Percentiles rank a stretch among this genome's conserved stretches.
Evolutionary conservation across 2,888 invertebrate species (phyloP).

Genomic region (Ceraclea dissimilis): DNA sequence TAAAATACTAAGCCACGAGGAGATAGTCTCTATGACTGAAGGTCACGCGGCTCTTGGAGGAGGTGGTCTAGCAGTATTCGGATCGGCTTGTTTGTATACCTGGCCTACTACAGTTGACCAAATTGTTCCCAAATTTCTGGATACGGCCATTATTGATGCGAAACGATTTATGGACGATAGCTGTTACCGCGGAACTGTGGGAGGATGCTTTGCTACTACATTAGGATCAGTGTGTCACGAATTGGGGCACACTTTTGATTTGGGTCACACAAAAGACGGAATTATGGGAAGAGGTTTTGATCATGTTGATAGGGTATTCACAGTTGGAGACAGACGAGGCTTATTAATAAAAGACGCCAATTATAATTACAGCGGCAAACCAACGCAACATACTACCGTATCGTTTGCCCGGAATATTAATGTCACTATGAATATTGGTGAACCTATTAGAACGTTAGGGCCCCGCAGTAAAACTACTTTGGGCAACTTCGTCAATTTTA

Average conservation of each 20-base stretch:
- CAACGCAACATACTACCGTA: conserved; percentile 55
- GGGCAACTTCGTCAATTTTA: conserved; percentile 46
- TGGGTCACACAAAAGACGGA: conserved; percentile 84
- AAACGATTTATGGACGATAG: conserved; percentile 81
- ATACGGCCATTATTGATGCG: conserved; percentile 59
- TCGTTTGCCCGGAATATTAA: conserved; percentile 53
- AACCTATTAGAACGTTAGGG: conserved; percentile 44
- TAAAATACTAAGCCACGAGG: conserved; percentile 59
- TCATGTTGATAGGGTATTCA: conserved; percentile 70
- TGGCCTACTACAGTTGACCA: conserved; percentile 74
- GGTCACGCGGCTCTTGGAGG: conserved; percentile 88
- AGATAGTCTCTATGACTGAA: conserved; percentile 60
- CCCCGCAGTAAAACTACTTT: conserved; percentile 48
- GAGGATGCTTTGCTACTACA: conserved; percentile 84
- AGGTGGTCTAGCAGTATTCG: conserved; percentile 86
- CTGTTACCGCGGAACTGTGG: conserved; percentile 78
- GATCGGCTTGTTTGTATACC: conserved; percentile 82
- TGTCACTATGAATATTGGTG: conserved; percentile 55
- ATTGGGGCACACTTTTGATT: conserved; percentile 87
- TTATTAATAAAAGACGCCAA: conserved; percentile 44
- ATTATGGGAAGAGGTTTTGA: conserved; percentile 92
- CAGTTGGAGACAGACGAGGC: conserved; percentile 50
- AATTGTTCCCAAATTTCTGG: conserved; percentile 49
- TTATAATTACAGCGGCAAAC: conserved; percentile 51
- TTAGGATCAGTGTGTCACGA: conserved; percentile 90